These are phyloP conservation scores for Meleagris gallopavo DNA, from an alignment of 2,113 vertebrate species.

Conservation along the genomic window DNA sequence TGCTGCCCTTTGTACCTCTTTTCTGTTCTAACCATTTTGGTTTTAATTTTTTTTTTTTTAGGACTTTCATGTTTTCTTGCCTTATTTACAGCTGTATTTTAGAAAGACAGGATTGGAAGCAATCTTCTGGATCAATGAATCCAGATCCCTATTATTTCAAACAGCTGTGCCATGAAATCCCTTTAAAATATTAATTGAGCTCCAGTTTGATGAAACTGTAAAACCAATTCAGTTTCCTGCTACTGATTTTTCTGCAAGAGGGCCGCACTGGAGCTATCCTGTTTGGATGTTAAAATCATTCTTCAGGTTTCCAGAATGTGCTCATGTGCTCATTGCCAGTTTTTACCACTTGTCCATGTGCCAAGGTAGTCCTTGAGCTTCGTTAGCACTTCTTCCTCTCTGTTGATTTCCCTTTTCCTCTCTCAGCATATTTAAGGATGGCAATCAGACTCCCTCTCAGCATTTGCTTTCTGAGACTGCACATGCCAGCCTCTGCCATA, in stretches of 20 bases:
- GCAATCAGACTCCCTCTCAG: not conserved
- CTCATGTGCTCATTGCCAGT: not conserved
- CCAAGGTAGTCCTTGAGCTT: not conserved
- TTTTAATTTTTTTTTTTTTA: not conserved
- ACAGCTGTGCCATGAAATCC: conserved; percentile 32
- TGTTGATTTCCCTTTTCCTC: not conserved
- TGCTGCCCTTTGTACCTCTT: not conserved
- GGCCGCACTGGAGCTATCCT: not conserved
- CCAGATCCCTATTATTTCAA: conserved; percentile 38
- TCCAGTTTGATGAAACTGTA: conserved; percentile 42
- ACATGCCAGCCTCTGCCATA: not conserved
- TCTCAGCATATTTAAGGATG: not conserved
- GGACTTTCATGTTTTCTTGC: not conserved
- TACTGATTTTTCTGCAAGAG: not conserved
- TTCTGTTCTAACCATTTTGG: not conserved
- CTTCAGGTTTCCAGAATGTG: not conserved
- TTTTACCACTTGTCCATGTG: not conserved
- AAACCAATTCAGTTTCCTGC: conserved; percentile 21
- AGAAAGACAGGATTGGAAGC: conserved; percentile 39
- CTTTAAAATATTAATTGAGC: conserved; percentile 66
- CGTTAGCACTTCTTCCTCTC: not conserved
- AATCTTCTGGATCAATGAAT: conserved; percentile 55
- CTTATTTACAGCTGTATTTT: conserved; percentile 31
- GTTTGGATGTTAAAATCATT: not conserved
- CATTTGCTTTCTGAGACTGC: not conserved